Percentiles rank a stretch among this genome's conserved stretches.
phyloP scores from a whole-genome alignment of 2,888 invertebrate genomes.

The Leptopilina myrica region DNA sequence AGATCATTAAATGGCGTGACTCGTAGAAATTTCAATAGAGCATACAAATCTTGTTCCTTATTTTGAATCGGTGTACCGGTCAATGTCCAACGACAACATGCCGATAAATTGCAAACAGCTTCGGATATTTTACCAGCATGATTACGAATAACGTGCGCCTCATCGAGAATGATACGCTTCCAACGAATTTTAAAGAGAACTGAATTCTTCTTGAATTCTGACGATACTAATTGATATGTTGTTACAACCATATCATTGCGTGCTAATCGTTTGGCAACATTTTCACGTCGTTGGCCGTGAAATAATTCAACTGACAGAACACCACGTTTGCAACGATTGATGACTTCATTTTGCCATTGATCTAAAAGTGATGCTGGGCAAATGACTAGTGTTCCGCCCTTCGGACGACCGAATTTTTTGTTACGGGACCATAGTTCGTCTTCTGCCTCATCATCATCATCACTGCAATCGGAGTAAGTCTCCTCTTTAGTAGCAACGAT shows the following conservation, averaged over 20 bases:
- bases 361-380: conserved; percentile 94
- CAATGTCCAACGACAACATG: conserved; percentile 86
- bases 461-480: conserved; percentile 60
- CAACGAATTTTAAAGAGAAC: conserved; percentile 81
- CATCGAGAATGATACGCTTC: conserved; percentile 93
- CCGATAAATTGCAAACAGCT: conserved; percentile 83
- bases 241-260: conserved; percentile 90
- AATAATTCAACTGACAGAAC: conserved; percentile 82
- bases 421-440: conserved; percentile 11
- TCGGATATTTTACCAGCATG: conserved; percentile 86
- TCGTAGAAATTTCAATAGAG: conserved; percentile 88
- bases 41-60: conserved; percentile 89
- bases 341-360: conserved; percentile 93
- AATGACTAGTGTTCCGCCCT: conserved; percentile 90
- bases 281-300: conserved; percentile 89
- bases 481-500: conserved; percentile 77
- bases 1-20: conserved; percentile 94
- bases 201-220: conserved; percentile 78
- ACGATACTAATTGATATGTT: conserved; percentile 87
- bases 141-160: conserved; percentile 95
- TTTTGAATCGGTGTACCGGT: conserved; percentile 98
- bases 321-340: conserved; percentile 80
- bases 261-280: conserved; percentile 78
- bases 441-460: conserved; percentile 41
- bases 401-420: conserved; percentile 48